These are phyloP conservation scores for Loxodonta africana DNA, from an alignment of 2,113 vertebrate species.

Conservation along the genomic window DNA sequence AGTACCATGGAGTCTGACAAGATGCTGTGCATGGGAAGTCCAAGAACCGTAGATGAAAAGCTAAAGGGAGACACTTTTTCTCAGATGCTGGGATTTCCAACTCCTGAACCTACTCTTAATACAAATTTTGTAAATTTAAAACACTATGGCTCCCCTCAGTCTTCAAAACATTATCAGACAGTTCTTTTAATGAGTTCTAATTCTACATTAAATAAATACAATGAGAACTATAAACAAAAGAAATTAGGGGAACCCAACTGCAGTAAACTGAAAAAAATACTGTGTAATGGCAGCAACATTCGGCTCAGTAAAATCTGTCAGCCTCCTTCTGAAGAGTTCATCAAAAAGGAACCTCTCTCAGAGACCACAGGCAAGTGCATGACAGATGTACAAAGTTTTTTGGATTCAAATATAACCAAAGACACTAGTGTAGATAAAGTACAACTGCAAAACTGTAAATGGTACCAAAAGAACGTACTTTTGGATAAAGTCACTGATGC, in stretches of 20 bases:
- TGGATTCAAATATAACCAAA: conserved; percentile 83
- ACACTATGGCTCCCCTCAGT: conserved; percentile 87
- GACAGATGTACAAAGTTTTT: conserved; percentile 83
- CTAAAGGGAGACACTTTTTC: conserved; percentile 87
- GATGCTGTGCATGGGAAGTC: conserved; percentile 87
- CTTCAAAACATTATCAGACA: conserved; percentile 88
- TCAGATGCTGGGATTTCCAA: conserved; percentile 90
- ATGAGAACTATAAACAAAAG: conserved; percentile 84
- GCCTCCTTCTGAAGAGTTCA: conserved; percentile 86
- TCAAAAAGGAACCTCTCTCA: conserved; percentile 86
- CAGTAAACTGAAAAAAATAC: conserved; percentile 86
- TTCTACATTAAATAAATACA: conserved; percentile 87
- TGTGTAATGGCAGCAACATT: conserved; percentile 85
- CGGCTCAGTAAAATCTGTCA: conserved; percentile 86
- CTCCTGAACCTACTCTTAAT: conserved; percentile 87
- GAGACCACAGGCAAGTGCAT: conserved; percentile 76
- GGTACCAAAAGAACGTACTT: conserved; percentile 86
- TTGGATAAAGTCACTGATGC: conserved; percentile 83
- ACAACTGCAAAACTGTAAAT: conserved; percentile 85
- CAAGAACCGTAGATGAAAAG: conserved; percentile 90
- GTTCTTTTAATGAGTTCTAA: conserved; percentile 88
- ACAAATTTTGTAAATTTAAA: conserved; percentile 88
- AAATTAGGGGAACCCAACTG: conserved; percentile 82
- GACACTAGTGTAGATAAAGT: conserved; percentile 81
- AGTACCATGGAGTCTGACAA: conserved; percentile 90